Evolutionary conservation across 2,888 invertebrate species (phyloP), one percentile per base, ranked within the genome.

Genomic region (Scelioninae gen. 2): DNA sequence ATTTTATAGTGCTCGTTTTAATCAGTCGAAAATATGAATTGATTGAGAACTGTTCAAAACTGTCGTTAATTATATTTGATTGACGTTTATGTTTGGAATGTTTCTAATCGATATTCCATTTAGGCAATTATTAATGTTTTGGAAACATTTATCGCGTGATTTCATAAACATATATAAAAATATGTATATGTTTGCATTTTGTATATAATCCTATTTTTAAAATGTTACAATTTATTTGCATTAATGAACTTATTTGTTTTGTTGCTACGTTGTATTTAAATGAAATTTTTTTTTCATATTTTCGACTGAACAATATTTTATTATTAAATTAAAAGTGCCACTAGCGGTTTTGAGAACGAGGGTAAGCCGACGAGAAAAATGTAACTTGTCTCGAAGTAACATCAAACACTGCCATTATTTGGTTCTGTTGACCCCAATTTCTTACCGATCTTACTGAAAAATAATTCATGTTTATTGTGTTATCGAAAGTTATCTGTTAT

Each of bases 131-230:
- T n/a, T n/a, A n/a, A n/a, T n/a, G n/a, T 48, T 61, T 61, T 60
- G 25, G 31, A 61, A 48, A 22, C 13, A 52, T 63, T 63, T 63
- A 41, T 61, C 31, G n/a, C 11, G 19, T 41, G 22, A 50, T 45
- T 45, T 45, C 33, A 11, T 57, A 57, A 31, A 35, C 33, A 33
- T 45, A 43, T 43, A 57, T 31, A 16, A 25, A 39, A 22, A 19
- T 37, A 53, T 37, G 22, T 37, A 37, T 39, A 25, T 46, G 33
- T 31, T 41, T 58, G 58, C 22, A 50, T 28, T 52, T 53, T 53
- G 52, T 63, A 63, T 19, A 63, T 63, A 63, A 19, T 15, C 16
- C 16, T 9, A 7, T 31, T 63, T 63, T 13, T 41, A 50, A 50
- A 63, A 28, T 19, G 9, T 39, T 39, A 19, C 15, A 2, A 15